These are phyloP conservation scores for Phoenoteleia sp. DNA, from an alignment of 2,888 invertebrate genomes.

Conservation along the genomic window DNA sequence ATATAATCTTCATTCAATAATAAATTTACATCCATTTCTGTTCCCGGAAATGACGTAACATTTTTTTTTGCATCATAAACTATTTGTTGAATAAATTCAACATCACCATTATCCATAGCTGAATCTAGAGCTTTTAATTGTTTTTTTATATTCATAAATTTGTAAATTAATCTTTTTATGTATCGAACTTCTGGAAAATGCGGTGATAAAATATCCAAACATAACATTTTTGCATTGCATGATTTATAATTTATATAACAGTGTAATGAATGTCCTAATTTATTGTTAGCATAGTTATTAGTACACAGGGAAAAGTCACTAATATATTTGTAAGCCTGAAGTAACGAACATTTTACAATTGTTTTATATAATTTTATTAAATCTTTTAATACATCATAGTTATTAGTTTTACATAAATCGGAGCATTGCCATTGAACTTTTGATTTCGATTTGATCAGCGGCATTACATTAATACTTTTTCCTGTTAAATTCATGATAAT, in stretches of 20 bases:
- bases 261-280: conserved; percentile 50
- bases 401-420: background rate
- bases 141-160: conserved; percentile 9
- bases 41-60: too few relatives aligned
- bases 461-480: background rate
- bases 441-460: background rate
- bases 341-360: background rate
- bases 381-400: too few relatives aligned
- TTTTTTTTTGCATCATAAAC: background rate
- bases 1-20: too few relatives aligned
- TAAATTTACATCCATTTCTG: too few relatives aligned
- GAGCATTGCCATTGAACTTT: conserved; percentile 15
- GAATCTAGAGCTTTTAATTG: conserved; percentile 31
- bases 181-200: conserved; percentile 28
- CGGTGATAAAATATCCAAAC: conserved; percentile 14
- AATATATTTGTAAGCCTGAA: background rate
- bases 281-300: background rate
- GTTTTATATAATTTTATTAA: background rate
- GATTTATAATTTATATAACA: background rate
- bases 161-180: conserved; percentile 33
- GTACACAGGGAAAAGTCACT: background rate
- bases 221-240: conserved; percentile 2
- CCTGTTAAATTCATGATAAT: conserved; percentile 5
- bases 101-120: conserved; percentile 21
- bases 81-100: conserved; percentile 24